Evolutionary conservation across 1,140 invertebrate genomes (phyloP).

Genomic region (Nephila pilipes): DNA sequence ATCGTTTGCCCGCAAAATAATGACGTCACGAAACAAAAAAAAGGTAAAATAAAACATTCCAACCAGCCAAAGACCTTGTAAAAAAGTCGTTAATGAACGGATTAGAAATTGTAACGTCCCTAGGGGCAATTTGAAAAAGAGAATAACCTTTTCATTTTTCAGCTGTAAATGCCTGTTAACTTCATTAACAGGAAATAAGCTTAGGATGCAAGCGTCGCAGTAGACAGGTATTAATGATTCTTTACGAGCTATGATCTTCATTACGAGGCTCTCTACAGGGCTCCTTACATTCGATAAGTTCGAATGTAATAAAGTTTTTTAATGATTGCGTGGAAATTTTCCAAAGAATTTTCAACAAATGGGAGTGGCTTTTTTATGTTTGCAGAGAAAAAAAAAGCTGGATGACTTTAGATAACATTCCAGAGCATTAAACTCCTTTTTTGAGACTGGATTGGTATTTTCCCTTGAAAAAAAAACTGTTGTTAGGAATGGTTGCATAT

Average conservation of each 20-base stretch:
- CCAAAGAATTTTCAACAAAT: neutral
- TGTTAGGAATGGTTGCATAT: too few relatives aligned
- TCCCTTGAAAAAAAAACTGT: too few relatives aligned
- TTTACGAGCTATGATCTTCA: neutral
- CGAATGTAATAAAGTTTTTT: neutral
- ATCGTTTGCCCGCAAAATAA: neutral
- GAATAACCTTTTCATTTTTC: neutral
- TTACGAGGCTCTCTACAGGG: neutral
- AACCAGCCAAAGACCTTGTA: constrained; percentile 6
- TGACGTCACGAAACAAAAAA: constrained; percentile 15
- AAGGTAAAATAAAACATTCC: neutral
- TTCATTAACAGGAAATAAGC: constrained; percentile 12
- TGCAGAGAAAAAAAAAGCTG: neutral
- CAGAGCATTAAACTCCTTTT: neutral
- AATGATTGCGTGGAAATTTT: neutral
- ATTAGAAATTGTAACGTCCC: constrained; percentile 11
- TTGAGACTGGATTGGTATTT: too few relatives aligned
- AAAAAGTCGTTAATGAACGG: constrained; percentile 49
- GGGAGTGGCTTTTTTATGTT: neutral
- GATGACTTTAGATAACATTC: neutral
- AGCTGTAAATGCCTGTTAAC: neutral
- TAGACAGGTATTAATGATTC: constrained; percentile 31
- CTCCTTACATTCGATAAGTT: neutral
- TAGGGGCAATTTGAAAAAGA: neutral
- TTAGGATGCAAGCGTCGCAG: neutral